These are phyloP conservation scores for Caenorhabditis plicata DNA, from an alignment of 2,888 invertebrate genomes.

Conservation along the genomic window DNA sequence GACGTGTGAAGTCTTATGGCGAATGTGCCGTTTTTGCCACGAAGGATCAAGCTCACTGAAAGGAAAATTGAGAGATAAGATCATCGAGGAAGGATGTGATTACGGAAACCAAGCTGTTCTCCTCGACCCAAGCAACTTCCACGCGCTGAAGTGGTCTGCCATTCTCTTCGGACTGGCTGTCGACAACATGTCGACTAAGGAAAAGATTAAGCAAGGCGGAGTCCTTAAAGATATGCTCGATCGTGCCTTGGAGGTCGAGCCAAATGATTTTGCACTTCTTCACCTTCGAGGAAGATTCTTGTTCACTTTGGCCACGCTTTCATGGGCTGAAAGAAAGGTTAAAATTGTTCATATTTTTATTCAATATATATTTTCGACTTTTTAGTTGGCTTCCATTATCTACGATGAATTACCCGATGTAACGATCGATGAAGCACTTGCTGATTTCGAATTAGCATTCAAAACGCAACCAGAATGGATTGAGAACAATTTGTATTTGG, in stretches of 20 bases:
- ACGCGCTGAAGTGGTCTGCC: slow-evolving; percentile 58
- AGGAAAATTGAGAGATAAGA: slow-evolving; percentile 33
- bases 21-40: slow-evolving; percentile 33
- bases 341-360: neutral
- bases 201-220: slow-evolving; percentile 59
- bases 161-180: slow-evolving; percentile 53
- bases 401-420: slow-evolving; percentile 48
- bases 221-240: slow-evolving; percentile 60
- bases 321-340: slow-evolving; percentile 53
- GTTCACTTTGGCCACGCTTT: slow-evolving; percentile 48
- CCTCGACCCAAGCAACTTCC: slow-evolving; percentile 42
- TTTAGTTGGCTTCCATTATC: slow-evolving; percentile 45
- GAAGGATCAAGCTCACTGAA: slow-evolving; percentile 24
- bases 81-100: slow-evolving; percentile 49
- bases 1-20: slow-evolving; percentile 32
- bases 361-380: slow-evolving; percentile 1
- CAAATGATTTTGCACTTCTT: slow-evolving; percentile 46
- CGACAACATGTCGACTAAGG: slow-evolving; percentile 58
- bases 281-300: slow-evolving; percentile 52
- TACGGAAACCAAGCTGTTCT: slow-evolving; percentile 26
- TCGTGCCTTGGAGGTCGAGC: slow-evolving; percentile 45
- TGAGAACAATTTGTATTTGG: slow-evolving; percentile 68
- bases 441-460: slow-evolving; percentile 60
- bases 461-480: slow-evolving; percentile 67
- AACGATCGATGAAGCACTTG: slow-evolving; percentile 50